phyloP scores from a whole-genome alignment of 2,888 invertebrate genomes.

The Acleris sparsana region DNA sequence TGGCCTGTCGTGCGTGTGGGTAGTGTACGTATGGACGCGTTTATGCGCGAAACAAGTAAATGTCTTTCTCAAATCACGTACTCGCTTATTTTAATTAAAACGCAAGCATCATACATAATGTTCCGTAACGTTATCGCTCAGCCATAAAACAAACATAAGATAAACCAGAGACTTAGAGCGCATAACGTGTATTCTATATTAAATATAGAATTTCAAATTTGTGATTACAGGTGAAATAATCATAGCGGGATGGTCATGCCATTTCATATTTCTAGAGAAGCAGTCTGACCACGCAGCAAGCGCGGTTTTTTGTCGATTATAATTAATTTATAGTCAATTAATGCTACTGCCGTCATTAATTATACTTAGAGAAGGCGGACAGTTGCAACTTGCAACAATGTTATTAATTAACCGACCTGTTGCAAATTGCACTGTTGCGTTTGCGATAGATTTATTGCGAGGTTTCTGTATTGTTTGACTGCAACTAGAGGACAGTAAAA shows the following conservation, averaged over 20 bases:
- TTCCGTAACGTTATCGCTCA: not conserved
- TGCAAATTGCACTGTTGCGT: conserved; percentile 47
- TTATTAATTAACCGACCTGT: conserved; percentile 45
- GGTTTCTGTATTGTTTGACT: conserved; percentile 46
- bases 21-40: too few relatives aligned
- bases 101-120: too few relatives aligned
- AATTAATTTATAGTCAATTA: conserved; percentile 45
- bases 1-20: too few relatives aligned
- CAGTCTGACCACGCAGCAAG: conserved; percentile 37
- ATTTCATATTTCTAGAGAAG: conserved; percentile 35
- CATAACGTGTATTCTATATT: conserved; percentile 4
- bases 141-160: not conserved
- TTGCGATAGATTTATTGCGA: conserved; percentile 47
- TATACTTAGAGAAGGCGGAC: conserved; percentile 39
- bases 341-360: conserved; percentile 46
- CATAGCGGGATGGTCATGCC: conserved; percentile 24
- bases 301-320: conserved; percentile 44
- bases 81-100: too few relatives aligned
- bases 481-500: not conserved
- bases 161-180: not conserved
- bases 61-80: too few relatives aligned
- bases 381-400: conserved; percentile 46
- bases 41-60: too few relatives aligned
- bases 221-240: conserved; percentile 18
- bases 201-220: conserved; percentile 10